Evolutionary conservation across 2,888 invertebrate genomes (phyloP).

Genomic region (Oscheius sp.): DNA sequence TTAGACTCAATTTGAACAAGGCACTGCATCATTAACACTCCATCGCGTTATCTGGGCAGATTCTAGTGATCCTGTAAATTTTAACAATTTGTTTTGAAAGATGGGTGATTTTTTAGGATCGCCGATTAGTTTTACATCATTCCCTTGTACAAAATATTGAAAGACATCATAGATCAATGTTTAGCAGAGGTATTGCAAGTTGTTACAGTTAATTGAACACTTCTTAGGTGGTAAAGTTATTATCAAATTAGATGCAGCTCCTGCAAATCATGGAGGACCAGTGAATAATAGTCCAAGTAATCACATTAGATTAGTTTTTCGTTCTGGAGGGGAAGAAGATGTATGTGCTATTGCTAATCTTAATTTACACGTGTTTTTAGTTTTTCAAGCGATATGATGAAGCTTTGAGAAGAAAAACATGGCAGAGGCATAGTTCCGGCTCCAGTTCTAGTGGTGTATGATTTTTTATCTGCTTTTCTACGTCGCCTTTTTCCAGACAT

Average conservation of each 20-base stretch:
- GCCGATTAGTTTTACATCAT: conserved; percentile 70
- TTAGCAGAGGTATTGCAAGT: conserved; percentile 57
- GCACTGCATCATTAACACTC: conserved; percentile 70
- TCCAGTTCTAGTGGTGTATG: conserved; percentile 68
- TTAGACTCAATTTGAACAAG: conserved; percentile 70
- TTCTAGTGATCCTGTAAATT: conserved; percentile 66
- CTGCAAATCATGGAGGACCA: conserved; percentile 61
- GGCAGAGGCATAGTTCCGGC: conserved; percentile 70
- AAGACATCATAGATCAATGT: conserved; percentile 71
- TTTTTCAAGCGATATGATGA: conserved; percentile 71
- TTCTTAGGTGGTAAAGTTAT: conserved; percentile 21
- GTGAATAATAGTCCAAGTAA: conserved; percentile 60
- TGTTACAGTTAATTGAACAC: neutral
- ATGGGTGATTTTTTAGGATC: conserved; percentile 51
- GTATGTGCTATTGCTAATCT: conserved; percentile 41
- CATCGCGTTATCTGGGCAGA: conserved; percentile 73
- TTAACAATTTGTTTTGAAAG: conserved; percentile 3
- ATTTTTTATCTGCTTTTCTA: conserved; percentile 31
- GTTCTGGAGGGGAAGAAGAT: conserved; percentile 71
- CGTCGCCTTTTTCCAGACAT: conserved; percentile 24
- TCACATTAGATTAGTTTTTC: conserved; percentile 63
- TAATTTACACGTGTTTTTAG: conserved; percentile 45
- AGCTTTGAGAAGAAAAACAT: conserved; percentile 66
- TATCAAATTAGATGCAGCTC: conserved; percentile 46
- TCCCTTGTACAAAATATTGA: conserved; percentile 69